Evolutionary conservation across 2,888 invertebrate species (phyloP), one percentile per base, ranked within the genome.

Genomic region (Buathra laborator): DNA sequence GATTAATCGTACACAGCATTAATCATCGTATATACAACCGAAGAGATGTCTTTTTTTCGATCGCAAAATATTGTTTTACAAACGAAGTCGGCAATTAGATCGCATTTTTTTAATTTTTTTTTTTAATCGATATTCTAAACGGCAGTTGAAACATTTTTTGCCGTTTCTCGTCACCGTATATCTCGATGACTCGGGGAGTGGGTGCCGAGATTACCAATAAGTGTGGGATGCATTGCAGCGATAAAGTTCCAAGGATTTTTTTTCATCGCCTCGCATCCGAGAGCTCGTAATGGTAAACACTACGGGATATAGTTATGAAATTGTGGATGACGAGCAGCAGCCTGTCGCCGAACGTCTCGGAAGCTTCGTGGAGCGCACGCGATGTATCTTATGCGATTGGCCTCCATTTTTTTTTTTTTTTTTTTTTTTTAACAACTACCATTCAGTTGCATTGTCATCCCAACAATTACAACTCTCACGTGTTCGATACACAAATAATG

Each of bases 211-310:
- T 44, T 70, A 64, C 12, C 48, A 48, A 46, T 48, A 37, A 76
- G 80, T 80, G 85, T 79, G 59, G 85, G 86, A 86, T 74, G 85
- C 7, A 80, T 79, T 53, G 77, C 66, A 62, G 48, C 84, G 84
- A 72, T 79, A 72, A 82, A 82, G 29, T 32, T 48, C 66, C 85
- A 74, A 85, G 80, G 85, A 56, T 77, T 78, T 77, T 66, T 48
- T 37, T 77, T 67, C 16, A 56, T 24, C 37, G 37, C 37, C 37
- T 7, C 37, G 37, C 37, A 37, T 37, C 37, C 37, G 37, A 37
- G 37, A 37, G 7, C 37, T 37, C 37, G 37, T 7, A 9, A 9
- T 37, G 37, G 37, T 9, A 37, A 37, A 37, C 37, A 37, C 37
- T 37, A 9, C 6, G 37, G 37, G 9, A 62, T 29, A 48, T 29